Evolutionary conservation across 1,140 invertebrate genomes (phyloP).

Genomic region (Ladona fulva): DNA sequence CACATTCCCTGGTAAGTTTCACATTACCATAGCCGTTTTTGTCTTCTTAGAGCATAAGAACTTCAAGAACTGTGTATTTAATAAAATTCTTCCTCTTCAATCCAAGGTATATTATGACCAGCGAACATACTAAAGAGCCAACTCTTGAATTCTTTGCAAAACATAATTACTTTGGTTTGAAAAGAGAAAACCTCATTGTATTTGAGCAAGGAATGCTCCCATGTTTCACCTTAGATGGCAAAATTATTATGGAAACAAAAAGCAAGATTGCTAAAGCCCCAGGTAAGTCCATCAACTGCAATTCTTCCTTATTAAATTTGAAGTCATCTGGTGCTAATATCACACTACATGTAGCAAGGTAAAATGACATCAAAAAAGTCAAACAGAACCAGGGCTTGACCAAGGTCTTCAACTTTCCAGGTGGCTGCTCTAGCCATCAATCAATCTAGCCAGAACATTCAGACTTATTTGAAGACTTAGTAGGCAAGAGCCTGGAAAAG

Average conservation of each 20-base stretch:
- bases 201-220: slow-evolving; percentile 93
- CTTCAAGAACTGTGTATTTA: background rate
- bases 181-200: slow-evolving; percentile 69
- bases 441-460: too few relatives aligned
- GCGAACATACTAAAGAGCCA: slow-evolving; percentile 79
- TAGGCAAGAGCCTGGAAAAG: too few relatives aligned
- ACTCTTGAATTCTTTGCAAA: slow-evolving; percentile 75
- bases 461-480: too few relatives aligned
- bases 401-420: too few relatives aligned
- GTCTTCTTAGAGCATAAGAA: background rate
- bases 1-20: slow-evolving; percentile 57
- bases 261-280: slow-evolving; percentile 73
- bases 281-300: background rate
- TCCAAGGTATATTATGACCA: slow-evolving; percentile 92
- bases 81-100: background rate
- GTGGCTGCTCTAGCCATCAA: too few relatives aligned
- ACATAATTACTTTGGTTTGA: slow-evolving; percentile 81
- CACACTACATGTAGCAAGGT: too few relatives aligned
- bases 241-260: slow-evolving; percentile 70
- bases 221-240: slow-evolving; percentile 89
- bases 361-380: too few relatives aligned
- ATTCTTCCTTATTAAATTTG: background rate
- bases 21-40: background rate
- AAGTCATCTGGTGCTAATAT: background rate
- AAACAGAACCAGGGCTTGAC: too few relatives aligned